These are phyloP conservation scores for Malthinus seriepunctatus DNA, from an alignment of 2,888 invertebrate species.

Conservation along the genomic window DNA sequence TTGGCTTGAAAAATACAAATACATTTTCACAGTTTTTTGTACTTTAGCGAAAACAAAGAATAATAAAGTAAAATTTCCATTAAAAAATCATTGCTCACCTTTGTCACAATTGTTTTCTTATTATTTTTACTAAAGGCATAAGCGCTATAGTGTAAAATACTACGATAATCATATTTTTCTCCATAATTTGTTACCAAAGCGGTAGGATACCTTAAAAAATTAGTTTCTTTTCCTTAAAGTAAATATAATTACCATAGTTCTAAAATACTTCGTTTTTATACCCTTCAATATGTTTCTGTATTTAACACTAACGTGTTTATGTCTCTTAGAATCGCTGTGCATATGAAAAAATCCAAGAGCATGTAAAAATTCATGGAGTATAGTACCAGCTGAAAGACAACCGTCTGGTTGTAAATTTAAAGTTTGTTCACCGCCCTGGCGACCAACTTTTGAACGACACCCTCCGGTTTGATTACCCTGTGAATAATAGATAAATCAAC, in stretches of 20 bases:
- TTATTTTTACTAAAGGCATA: background rate
- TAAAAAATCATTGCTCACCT: too few relatives aligned
- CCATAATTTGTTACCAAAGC: background rate
- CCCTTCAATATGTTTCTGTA: too few relatives aligned
- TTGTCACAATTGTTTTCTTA: background rate
- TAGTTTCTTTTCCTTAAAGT: background rate
- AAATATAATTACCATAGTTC: too few relatives aligned
- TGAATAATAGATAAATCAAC: too few relatives aligned
- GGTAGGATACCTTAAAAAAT: background rate
- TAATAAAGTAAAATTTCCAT: too few relatives aligned
- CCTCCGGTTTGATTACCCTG: background rate
- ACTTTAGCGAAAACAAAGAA: too few relatives aligned
- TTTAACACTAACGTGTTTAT: slow-evolving; percentile 72
- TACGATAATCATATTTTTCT: background rate
- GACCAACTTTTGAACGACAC: slow-evolving; percentile 25
- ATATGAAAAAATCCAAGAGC: slow-evolving; percentile 83
- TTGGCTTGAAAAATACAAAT: too few relatives aligned
- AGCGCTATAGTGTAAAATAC: background rate
- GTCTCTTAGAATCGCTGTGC: slow-evolving; percentile 77
- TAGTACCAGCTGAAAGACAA: slow-evolving; percentile 65
- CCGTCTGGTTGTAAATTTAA: slow-evolving; percentile 48
- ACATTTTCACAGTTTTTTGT: too few relatives aligned
- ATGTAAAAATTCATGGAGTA: slow-evolving; percentile 79
- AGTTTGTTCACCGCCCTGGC: background rate
- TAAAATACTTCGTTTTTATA: too few relatives aligned